These are phyloP conservation scores for Nesoenas mayeri DNA, from an alignment of 2,113 vertebrate genomes.

Conservation along the genomic window DNA sequence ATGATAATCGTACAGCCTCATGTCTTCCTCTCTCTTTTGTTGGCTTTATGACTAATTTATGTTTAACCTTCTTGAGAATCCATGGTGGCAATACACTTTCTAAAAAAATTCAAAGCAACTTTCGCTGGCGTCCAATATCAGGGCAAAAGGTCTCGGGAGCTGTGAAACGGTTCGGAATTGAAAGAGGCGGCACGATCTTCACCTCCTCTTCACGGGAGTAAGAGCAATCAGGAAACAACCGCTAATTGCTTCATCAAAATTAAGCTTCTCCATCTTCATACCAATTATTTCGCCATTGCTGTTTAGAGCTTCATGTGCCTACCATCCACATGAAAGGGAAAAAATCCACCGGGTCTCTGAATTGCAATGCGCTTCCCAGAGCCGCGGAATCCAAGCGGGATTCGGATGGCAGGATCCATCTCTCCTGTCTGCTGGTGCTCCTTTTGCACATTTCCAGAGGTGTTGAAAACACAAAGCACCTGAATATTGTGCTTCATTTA, in stretches of 20 bases:
- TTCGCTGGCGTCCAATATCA: conserved; percentile 54
- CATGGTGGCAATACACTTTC: conserved; percentile 79
- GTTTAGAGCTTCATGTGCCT: not conserved
- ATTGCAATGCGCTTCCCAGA: not conserved
- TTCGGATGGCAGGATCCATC: not conserved
- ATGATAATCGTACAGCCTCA: conserved; percentile 76
- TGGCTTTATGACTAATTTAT: conserved; percentile 97
- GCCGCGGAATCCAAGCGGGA: not conserved
- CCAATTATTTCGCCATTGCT: conserved; percentile 37
- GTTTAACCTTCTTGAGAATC: conserved; percentile 85
- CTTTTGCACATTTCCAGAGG: not conserved
- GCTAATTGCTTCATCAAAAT: conserved; percentile 63
- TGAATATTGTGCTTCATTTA: not conserved
- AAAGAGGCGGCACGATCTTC: conserved; percentile 25
- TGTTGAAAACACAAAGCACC: not conserved
- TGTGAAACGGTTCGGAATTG: conserved; percentile 39
- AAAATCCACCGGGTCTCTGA: not conserved
- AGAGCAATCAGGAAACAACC: conserved; percentile 52
- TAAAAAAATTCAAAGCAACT: conserved; percentile 77
- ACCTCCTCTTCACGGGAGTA: conserved; percentile 21
- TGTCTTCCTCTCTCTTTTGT: conserved; percentile 84
- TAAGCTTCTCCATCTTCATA: conserved; percentile 32
- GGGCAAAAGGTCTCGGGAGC: conserved; percentile 53
- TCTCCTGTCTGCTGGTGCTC: not conserved
- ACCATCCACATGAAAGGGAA: not conserved